Evolutionary conservation across 2,888 invertebrate species (phyloP).

Genomic region (Micoletzkya japonica): DNA sequence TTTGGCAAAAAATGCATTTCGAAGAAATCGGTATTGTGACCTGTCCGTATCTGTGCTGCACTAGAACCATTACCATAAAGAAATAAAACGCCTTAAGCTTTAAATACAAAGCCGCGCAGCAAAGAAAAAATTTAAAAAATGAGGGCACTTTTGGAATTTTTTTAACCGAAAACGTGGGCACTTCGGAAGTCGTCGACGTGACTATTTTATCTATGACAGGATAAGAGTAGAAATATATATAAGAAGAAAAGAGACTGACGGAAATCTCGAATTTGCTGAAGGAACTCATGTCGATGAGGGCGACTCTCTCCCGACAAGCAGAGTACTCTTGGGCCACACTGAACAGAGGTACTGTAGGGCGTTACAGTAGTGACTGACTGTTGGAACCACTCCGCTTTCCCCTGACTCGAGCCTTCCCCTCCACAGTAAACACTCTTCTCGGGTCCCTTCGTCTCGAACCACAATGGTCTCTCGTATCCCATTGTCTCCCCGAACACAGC

Average conservation of each 20-base stretch:
- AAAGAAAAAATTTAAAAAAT: no score
- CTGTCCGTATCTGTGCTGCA: no score
- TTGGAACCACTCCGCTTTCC: conserved; percentile 81
- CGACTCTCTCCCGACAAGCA: conserved; percentile 88
- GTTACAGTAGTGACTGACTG: conserved; percentile 14
- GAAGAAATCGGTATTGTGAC: no score
- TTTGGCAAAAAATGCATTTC: no score
- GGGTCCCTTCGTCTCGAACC: conserved; percentile 75
- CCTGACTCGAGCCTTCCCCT: conserved; percentile 82
- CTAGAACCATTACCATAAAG: no score
- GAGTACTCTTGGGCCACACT: conserved; percentile 85
- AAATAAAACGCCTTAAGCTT: no score
- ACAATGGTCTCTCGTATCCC: conserved; percentile 93
- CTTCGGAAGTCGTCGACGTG: no score
- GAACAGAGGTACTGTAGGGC: conserved; percentile 71
- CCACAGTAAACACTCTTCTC: conserved; percentile 61
- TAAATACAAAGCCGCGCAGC: no score
- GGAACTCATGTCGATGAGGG: conserved; percentile 92
- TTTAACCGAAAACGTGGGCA: no score
- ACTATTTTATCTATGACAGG: no score
- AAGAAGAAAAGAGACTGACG: conserved; percentile 69
- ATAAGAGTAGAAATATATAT: neutral
- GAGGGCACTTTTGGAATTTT: no score
- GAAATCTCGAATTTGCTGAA: conserved; percentile 93
- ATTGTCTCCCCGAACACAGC: conserved; percentile 95